Evolutionary conservation across 2,888 invertebrate species (phyloP).

Genomic region (Tipula helvola): DNA sequence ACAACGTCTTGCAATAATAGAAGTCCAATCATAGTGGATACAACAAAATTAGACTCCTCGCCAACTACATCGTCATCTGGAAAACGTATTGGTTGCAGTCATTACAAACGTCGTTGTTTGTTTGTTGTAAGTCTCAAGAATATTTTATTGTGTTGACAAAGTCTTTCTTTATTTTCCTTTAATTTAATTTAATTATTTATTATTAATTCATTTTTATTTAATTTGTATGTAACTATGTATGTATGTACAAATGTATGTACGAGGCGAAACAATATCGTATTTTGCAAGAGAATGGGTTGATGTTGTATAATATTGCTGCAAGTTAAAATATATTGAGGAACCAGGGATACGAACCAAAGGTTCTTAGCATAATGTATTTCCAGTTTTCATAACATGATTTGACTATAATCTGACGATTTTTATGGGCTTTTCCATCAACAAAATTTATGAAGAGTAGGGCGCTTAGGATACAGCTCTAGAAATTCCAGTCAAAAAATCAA

Average conservation of each 20-base stretch:
- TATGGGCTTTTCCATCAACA: too few relatives aligned
- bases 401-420: too few relatives aligned
- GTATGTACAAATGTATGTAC: neutral
- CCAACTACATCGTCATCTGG: neutral
- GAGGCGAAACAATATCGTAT: constrained; percentile 5
- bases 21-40: neutral
- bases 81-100: constrained; percentile 50
- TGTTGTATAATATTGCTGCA: neutral
- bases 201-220: neutral
- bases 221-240: too few relatives aligned
- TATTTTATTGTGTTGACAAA: neutral
- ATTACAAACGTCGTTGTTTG: constrained; percentile 74
- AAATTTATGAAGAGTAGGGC: too few relatives aligned
- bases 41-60: neutral
- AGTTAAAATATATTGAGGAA: neutral
- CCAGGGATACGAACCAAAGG: neutral
- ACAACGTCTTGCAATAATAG: neutral
- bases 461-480: too few relatives aligned
- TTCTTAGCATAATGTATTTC: too few relatives aligned
- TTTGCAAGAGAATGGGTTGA: neutral
- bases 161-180: constrained; percentile 1
- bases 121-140: constrained; percentile 58
- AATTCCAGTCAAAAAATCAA: too few relatives aligned
- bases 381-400: too few relatives aligned
- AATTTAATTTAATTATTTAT: neutral